Evolutionary conservation across 30 jellyfish, hydroid and myxozoan genomes (phyloP).

Genomic region (Hydractinia echinata): DNA sequence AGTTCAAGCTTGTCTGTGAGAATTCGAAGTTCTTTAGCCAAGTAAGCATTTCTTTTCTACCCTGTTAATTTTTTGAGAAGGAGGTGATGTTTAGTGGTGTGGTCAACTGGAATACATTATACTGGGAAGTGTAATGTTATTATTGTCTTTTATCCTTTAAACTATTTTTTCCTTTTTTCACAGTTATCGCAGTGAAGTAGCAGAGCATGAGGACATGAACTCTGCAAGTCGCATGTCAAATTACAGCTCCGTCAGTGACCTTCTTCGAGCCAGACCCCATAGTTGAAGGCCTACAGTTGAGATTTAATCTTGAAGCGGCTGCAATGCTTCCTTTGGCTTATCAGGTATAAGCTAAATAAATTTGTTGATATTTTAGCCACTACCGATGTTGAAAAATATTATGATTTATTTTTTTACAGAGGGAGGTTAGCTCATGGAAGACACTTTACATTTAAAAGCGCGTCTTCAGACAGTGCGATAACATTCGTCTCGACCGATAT

Average conservation of each 20-base stretch:
- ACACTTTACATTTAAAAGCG: constrained; percentile 91
- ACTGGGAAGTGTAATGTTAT: too few relatives aligned
- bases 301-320: constrained; percentile 96
- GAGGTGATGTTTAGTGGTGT: too few relatives aligned
- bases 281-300: constrained; percentile 59
- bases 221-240: constrained; percentile 86
- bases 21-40: constrained; percentile 20
- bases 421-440: constrained; percentile 98
- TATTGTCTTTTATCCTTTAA: too few relatives aligned
- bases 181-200: constrained; percentile 25
- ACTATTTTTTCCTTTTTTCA: not conserved
- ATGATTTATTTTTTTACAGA: constrained; percentile 28
- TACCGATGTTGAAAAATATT: too few relatives aligned
- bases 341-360: constrained; percentile 42
- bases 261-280: constrained; percentile 71
- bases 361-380: not conserved
- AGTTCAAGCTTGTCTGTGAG: constrained; percentile 67
- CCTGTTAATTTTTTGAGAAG: too few relatives aligned
- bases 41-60: not conserved
- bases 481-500: constrained; percentile 90
- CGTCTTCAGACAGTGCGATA: constrained; percentile 72
- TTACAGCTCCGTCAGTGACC: constrained; percentile 89
- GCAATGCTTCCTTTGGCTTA: constrained; percentile 85
- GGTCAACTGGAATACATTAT: too few relatives aligned
- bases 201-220: constrained; percentile 55